These are phyloP conservation scores for Macrobrachium rosenbergii DNA, from an alignment of 1,140 invertebrate genomes.

Conservation along the genomic window DNA sequence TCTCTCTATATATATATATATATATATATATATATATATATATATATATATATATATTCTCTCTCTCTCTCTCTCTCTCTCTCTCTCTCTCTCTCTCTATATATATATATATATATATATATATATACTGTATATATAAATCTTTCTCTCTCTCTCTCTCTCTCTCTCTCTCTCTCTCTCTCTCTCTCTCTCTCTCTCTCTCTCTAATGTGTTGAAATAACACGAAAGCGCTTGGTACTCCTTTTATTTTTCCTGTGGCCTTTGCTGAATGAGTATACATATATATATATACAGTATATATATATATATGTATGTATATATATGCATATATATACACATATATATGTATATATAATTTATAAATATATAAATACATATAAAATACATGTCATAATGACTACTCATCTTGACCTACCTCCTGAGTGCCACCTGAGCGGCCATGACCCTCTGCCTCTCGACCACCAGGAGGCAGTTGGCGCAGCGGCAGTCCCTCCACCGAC, in stretches of 20 bases:
- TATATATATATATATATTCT: too few relatives aligned
- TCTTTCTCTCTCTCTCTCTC: too few relatives aligned
- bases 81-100: too few relatives aligned
- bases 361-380: background rate
- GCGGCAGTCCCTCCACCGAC: conserved; percentile 82
- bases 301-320: background rate
- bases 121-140: too few relatives aligned
- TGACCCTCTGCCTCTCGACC: conserved; percentile 87
- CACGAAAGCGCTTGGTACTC: too few relatives aligned
- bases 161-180: too few relatives aligned
- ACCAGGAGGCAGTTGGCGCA: conserved; percentile 90
- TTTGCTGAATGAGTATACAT: too few relatives aligned
- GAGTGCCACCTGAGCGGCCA: conserved; percentile 85
- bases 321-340: background rate
- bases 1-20: background rate
- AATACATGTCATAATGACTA: background rate
- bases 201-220: too few relatives aligned
- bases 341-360: background rate
- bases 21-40: conserved; percentile 1
- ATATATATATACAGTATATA: background rate
- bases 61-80: too few relatives aligned
- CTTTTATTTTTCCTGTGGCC: too few relatives aligned
- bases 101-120: background rate
- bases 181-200: too few relatives aligned
- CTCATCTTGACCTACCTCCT: conserved; percentile 35